These are phyloP conservation scores for Hucho hucho DNA, from an alignment of 2,113 vertebrate species.

Conservation along the genomic window DNA sequence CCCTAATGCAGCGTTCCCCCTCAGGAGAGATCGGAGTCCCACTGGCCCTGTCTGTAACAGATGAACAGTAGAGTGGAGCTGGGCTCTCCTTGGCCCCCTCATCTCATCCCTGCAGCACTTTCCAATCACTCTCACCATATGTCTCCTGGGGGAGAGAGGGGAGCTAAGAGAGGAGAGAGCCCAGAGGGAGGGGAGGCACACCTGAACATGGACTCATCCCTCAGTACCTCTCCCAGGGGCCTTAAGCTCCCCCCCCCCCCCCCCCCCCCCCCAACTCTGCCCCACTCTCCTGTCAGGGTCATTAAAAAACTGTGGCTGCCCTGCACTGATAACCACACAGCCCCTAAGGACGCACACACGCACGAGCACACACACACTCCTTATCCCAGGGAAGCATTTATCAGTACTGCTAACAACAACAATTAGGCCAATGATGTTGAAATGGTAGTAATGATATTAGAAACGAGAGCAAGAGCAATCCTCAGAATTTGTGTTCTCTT, in stretches of 20 bases:
- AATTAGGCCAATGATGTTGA: constrained; percentile 55
- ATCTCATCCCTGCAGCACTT: constrained; percentile 29
- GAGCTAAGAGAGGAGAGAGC: background rate
- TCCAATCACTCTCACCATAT: constrained; percentile 71
- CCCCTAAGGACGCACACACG: constrained; percentile 13
- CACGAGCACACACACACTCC: background rate
- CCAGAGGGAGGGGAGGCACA: constrained; percentile 35
- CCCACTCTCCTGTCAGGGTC: background rate
- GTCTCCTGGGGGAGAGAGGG: constrained; percentile 56
- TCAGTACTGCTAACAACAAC: constrained; percentile 42
- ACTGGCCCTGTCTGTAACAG: constrained; percentile 63
- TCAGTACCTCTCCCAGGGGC: constrained; percentile 61
- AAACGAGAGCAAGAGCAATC: constrained; percentile 23
- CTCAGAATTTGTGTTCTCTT: constrained; percentile 26
- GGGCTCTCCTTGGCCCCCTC: constrained; percentile 44
- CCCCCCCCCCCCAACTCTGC: background rate
- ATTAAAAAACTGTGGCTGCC: background rate
- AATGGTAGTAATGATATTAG: constrained; percentile 56
- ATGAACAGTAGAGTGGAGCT: constrained; percentile 66
- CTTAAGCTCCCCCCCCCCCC: constrained; percentile 25
- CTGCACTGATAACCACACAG: constrained; percentile 1
- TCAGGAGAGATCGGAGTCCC: constrained; percentile 48
- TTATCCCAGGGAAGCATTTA: constrained; percentile 38
- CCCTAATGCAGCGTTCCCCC: constrained; percentile 58
- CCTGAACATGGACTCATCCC: constrained; percentile 62